Evolutionary conservation across 2,113 vertebrate genomes (phyloP), one percentile per base, ranked within the genome.

Genomic region (Ginglymostoma cirratum): DNA sequence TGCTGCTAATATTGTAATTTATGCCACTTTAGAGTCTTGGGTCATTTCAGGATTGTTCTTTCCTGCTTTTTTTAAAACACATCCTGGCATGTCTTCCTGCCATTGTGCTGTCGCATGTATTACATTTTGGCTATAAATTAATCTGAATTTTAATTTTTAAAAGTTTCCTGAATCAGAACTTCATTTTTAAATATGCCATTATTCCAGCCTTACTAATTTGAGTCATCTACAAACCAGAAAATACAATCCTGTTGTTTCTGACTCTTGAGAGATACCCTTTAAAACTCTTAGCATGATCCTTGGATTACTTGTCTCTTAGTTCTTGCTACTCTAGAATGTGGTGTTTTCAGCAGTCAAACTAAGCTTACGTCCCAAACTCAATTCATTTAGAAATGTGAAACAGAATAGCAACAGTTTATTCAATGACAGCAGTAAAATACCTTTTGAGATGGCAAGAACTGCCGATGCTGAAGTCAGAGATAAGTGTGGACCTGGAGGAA

Each of bases 11-110:
- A 24, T 52, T 48, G 45, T 87, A 52, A 23, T 30, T 87, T 45
- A 27, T 5, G 52, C 48, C 85, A 48, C 85, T 86, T 21, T 69
- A 8, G 24, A 15, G 61, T 3, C 61, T 27, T 24, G 34, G 52
- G 10, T 55, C 52, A 0, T 55, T 80, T 80, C 78, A 38, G n/a
- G 78, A 80, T 80, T 90, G 12, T 2, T 55, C 87, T 34, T 55
- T 90, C 14, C 87, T 90, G 87, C 34, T n/a, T 80, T 80, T 80
- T 80, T 61, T 61, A 61, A 38, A 38, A 42, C 78, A 38, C 78
- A 80, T 80, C 78, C n/a, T 80, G n/a, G n/a, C 78, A 38, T 38
- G n/a, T 80, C 72, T 78, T 78, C n/a, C 78, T 80, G 78, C 78
- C 15, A 80, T 80, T 80, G 78, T 42, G 78, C 34, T n/a, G n/a